Evolutionary conservation across 2,113 vertebrate genomes (phyloP).

Genomic region (Sceloporus undulatus): DNA sequence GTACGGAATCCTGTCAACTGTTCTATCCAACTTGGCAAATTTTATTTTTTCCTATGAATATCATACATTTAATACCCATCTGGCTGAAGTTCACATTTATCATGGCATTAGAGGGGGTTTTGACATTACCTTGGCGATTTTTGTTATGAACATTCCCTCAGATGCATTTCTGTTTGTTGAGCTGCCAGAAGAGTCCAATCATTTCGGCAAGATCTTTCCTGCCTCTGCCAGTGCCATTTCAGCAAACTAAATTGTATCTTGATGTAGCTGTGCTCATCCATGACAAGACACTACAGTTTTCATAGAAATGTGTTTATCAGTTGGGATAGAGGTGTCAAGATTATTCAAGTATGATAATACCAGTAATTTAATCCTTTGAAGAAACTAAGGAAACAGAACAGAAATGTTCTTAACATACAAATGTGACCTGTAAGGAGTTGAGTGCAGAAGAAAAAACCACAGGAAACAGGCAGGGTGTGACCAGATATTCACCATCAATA

Average conservation of each 20-base stretch:
- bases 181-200: conserved; percentile 36
- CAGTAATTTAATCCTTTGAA: conserved; percentile 38
- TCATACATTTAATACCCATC: conserved; percentile 23
- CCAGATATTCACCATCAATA: not conserved
- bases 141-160: conserved; percentile 31
- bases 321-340: conserved; percentile 14
- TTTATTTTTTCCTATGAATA: conserved; percentile 9
- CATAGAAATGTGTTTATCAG: conserved; percentile 32
- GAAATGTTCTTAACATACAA: conserved; percentile 26
- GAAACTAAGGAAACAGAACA: conserved; percentile 4
- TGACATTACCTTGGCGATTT: conserved; percentile 30
- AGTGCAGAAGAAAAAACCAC: not conserved
- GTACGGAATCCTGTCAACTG: conserved; percentile 15
- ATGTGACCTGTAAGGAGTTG: conserved; percentile 8
- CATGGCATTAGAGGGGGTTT: conserved; percentile 14
- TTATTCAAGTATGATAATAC: conserved; percentile 11
- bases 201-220: conserved; percentile 14
- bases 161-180: conserved; percentile 24
- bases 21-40: conserved; percentile 26
- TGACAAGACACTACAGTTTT: conserved; percentile 25
- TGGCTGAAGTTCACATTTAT: conserved; percentile 19
- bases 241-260: conserved; percentile 38
- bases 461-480: not conserved
- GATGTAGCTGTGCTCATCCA: conserved; percentile 45
- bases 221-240: conserved; percentile 23